A percentile compares a stretch with the other conserved stretches of the same genome.
Evolutionary conservation across 1,140 invertebrate species (phyloP).

Genomic region (Pseudomyrmex pallidus): DNA sequence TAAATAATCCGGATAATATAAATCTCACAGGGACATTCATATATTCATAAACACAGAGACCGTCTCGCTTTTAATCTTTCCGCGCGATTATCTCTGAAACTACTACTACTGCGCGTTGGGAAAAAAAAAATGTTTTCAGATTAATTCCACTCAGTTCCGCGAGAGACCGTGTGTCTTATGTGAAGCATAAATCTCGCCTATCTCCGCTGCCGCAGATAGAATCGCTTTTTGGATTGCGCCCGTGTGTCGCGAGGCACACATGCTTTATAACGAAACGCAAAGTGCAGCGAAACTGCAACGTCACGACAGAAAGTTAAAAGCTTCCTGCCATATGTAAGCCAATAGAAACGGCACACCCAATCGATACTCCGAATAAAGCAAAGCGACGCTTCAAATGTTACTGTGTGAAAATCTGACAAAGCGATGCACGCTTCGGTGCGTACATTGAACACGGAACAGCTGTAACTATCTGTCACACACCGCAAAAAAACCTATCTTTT

Average conservation of each 20-base stretch:
- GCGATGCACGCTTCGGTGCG: constrained; percentile 45
- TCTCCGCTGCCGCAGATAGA: too few relatives aligned
- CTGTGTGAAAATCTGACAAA: constrained; percentile 57
- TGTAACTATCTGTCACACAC: constrained; percentile 33
- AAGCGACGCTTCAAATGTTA: constrained; percentile 54
- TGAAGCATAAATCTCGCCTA: neutral
- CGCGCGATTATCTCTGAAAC: neutral
- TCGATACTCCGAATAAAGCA: constrained; percentile 52
- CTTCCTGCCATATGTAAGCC: constrained; percentile 50
- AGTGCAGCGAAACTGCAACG: constrained; percentile 10
- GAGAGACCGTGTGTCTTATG: neutral
- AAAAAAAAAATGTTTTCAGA: neutral
- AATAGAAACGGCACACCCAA: constrained; percentile 41
- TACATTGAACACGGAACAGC: constrained; percentile 48
- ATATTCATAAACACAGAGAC: neutral
- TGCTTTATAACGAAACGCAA: neutral
- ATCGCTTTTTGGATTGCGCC: neutral
- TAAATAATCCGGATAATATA: neutral
- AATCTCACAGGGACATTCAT: neutral
- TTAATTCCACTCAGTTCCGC: neutral
- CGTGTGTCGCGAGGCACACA: neutral
- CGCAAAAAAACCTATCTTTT: neutral
- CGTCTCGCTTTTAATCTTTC: neutral
- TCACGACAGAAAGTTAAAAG: constrained; percentile 44
- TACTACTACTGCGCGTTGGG: neutral